Evolutionary conservation across 2,113 vertebrate species (phyloP).

Genomic region (Hypanus sabinus): DNA sequence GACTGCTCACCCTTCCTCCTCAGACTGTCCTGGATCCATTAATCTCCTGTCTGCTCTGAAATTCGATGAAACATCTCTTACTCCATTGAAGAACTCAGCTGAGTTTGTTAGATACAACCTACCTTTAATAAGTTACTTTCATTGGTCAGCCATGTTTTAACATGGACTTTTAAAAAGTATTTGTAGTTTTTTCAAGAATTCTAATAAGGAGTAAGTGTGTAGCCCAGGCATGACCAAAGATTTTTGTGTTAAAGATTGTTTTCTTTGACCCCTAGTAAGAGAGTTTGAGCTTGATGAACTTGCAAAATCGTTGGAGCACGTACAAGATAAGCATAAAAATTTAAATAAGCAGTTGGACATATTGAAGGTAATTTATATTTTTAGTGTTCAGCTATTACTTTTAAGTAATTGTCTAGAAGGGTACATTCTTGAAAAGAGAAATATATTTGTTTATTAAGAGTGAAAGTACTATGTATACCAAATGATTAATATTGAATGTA

Average conservation of each 20-base stretch:
- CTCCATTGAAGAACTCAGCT: not conserved
- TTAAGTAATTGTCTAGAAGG: not conserved
- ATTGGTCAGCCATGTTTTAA: not conserved
- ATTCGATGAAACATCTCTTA: not conserved
- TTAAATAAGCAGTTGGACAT: slow-evolving; percentile 41
- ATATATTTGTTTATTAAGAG: not conserved
- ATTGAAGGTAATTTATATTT: slow-evolving; percentile 40
- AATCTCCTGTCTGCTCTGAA: not conserved
- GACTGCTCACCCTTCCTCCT: no score
- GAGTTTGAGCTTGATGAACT: slow-evolving; percentile 43
- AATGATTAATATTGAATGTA: not conserved
- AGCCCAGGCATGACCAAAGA: not conserved
- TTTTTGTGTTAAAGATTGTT: not conserved
- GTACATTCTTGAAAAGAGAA: not conserved
- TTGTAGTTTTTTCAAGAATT: not conserved
- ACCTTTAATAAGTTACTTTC: not conserved
- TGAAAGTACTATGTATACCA: not conserved
- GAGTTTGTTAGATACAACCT: not conserved
- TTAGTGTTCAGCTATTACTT: not conserved
- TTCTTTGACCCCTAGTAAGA: slow-evolving; percentile 40
- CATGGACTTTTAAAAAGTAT: not conserved
- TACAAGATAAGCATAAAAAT: slow-evolving; percentile 38
- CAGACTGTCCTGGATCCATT: no score
- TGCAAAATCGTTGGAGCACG: slow-evolving; percentile 40
- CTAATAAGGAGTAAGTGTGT: not conserved